phyloP scores from a whole-genome alignment of 2,888 invertebrate species.

The Lasioglossum malachurum region DNA sequence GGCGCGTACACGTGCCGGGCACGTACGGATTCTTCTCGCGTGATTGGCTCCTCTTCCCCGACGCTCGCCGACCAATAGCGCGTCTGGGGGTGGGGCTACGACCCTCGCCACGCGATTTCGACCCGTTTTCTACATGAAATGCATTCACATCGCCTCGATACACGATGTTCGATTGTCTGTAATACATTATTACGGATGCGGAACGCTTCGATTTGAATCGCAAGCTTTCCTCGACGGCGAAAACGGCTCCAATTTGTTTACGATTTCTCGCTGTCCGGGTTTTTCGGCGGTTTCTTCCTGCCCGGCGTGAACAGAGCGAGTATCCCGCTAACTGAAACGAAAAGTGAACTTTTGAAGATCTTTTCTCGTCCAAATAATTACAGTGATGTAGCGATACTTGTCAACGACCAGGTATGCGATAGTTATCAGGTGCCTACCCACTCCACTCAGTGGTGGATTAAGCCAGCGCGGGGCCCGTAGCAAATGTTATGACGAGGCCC shows the following conservation, averaged over 20 bases:
- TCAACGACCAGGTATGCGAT: too few species aligned
- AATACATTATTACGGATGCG: slow-evolving; percentile 9
- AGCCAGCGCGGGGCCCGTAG: too few species aligned
- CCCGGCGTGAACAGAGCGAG: slow-evolving; percentile 89
- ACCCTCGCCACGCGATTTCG: not conserved
- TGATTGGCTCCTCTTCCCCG: too few species aligned
- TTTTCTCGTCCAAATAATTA: not conserved
- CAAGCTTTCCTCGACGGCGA: not conserved
- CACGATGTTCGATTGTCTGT: not conserved
- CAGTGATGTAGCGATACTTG: too few species aligned
- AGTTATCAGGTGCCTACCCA: too few species aligned
- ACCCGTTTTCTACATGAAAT: slow-evolving; percentile 28
- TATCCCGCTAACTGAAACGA: slow-evolving; percentile 88
- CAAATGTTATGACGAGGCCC: too few species aligned
- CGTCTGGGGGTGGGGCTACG: not conserved
- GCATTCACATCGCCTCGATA: slow-evolving; percentile 19
- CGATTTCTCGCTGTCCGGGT: slow-evolving; percentile 26
- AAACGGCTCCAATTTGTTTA: slow-evolving; percentile 19
- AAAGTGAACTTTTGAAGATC: not conserved
- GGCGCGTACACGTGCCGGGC: not conserved
- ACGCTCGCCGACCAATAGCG: not conserved
- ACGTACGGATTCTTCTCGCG: not conserved
- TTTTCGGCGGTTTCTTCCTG: slow-evolving; percentile 40
- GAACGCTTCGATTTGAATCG: not conserved
- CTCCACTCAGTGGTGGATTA: too few species aligned